Base-by-base conservation (phyloP, 1,140 invertebrate genomes). In the Drosophila subpulchrella region DNA sequence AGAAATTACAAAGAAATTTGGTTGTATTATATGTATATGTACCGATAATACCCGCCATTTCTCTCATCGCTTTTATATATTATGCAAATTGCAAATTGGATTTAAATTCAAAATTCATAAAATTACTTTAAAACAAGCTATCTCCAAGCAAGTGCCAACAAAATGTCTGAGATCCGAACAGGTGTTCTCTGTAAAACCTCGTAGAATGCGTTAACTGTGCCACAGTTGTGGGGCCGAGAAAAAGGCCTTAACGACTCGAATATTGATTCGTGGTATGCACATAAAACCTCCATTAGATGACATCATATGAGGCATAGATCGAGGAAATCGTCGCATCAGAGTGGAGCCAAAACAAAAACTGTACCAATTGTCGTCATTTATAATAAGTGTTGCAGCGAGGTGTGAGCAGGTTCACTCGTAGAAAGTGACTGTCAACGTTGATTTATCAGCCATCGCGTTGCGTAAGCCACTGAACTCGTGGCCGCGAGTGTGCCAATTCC, bases 401-500 rank as follows among this genome's bases (percentile, higher is more conserved):
- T 44, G 27, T 13, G 34, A 46, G n/a, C n/a, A 36, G n/a, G n/a
- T 24, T 24, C 20, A 12, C n/a, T 11, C 15, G 54, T 73, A 53
- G 70, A 73, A 61, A 73, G 70, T 38, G 68, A 24, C 46, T 60
- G 55, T 73, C 55, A 46, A 24, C 53, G 67, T 47, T 73, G 70
- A 73, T 73, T 73, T 61, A 61, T 73, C 70, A 61, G 34, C 46
- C 24, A 27, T 27, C 39, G 38, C 17, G 44, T 73, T 73, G 56
- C 68, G 56, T 73, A 73, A 73, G 56, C 32, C 36, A 48, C 34
- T 41, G 17, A 13, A 48, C 34, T 17, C 27, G 12, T 30, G 53
- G 30, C 39, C 42, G 38, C 50, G 60, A 73, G 67, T 84, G 81
- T 80, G 81, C 61, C 62, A 76, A 70, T 79, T 78, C 56, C 46